Evolutionary conservation across 2,797 vertebrate species (phyloP).

Genomic region (Siniperca undulata): DNA sequence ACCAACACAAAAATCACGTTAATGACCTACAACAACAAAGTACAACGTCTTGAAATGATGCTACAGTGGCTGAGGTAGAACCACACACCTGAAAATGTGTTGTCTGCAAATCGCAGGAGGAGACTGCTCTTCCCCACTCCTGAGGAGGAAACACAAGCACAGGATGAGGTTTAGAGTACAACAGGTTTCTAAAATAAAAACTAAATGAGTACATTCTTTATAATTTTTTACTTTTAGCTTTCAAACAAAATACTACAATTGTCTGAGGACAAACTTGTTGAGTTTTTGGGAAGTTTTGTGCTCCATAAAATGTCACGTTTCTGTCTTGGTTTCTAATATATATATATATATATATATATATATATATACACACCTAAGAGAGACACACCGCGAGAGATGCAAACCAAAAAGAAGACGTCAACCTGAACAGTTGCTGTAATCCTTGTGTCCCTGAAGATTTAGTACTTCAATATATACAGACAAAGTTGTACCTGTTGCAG

Average conservation of each 20-base stretch:
- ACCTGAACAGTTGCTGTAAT: background rate
- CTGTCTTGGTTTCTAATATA: constrained; percentile 21
- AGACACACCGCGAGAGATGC: too few species aligned
- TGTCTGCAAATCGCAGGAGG: constrained; percentile 98
- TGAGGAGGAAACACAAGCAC: constrained; percentile 74
- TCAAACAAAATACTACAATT: constrained; percentile 1
- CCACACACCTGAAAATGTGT: constrained; percentile 97
- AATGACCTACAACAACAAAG: background rate
- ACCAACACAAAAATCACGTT: background rate
- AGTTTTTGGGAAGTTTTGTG: background rate
- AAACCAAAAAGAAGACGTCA: constrained; percentile 10
- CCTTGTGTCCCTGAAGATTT: constrained; percentile 17
- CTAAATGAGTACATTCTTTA: background rate
- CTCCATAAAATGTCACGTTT: background rate
- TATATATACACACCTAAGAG: background rate
- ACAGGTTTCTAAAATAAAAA: background rate
- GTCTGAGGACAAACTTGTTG: background rate
- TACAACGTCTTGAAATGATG: background rate
- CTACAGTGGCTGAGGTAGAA: background rate
- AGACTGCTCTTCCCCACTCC: constrained; percentile 99
- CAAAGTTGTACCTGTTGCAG: background rate
- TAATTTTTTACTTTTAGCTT: background rate
- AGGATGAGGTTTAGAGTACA: constrained; percentile 33
- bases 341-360: too few species aligned
- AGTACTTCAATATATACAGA: background rate